Conservation (phyloP, 2,113 vertebrate species). For the Erpornis zantholeuca region DNA sequence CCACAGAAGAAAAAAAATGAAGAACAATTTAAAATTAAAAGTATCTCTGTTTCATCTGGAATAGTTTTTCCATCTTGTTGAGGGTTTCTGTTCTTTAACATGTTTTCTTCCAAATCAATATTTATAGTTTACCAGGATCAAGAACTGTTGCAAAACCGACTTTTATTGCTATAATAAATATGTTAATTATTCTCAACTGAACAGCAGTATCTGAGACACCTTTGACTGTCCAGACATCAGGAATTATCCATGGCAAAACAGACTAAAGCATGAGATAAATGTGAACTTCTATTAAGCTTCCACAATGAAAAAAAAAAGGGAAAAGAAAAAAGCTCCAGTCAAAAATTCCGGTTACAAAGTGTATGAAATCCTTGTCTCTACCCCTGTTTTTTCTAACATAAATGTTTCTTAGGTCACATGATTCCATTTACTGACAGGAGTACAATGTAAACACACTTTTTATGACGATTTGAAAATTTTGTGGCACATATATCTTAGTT, state of each 20-base stretch:
- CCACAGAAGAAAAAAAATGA: background rate
- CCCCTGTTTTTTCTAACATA: background rate
- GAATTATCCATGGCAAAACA: background rate
- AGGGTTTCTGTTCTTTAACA: background rate
- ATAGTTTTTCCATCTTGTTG: background rate
- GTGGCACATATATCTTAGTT: background rate
- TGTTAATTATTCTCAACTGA: background rate
- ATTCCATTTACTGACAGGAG: background rate
- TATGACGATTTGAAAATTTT: background rate
- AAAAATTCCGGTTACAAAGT: background rate
- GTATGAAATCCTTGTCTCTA: background rate
- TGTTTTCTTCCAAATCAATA: background rate
- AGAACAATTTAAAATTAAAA: background rate
- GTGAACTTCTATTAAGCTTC: background rate
- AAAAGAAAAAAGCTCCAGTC: background rate
- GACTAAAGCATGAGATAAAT: background rate
- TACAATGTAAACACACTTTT: rapidly evolving
- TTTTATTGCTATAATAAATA: background rate
- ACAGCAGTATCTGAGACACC: background rate
- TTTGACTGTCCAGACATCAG: background rate
- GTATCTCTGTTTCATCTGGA: background rate
- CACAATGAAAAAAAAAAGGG: background rate
- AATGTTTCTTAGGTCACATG: background rate
- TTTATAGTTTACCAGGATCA: background rate
- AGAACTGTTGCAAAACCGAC: background rate